A percentile compares a stretch with the other conserved stretches of the same genome.
These are phyloP conservation scores for Trinectes maculatus DNA, from an alignment of 2,113 vertebrate species.

Conservation along the genomic window DNA sequence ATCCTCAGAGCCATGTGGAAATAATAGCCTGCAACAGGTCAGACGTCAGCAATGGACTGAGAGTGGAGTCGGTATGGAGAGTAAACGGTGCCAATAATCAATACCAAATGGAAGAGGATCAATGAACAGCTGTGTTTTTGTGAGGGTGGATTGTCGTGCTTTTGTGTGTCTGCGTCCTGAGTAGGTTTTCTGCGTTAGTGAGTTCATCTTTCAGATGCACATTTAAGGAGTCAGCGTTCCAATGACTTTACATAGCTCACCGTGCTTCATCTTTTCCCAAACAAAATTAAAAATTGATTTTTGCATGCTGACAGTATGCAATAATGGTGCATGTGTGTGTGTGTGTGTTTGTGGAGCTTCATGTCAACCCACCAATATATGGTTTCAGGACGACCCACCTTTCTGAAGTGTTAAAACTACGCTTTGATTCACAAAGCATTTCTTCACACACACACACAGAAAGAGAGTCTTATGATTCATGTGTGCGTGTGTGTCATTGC, in stretches of 20 bases:
- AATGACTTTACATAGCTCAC: conserved; percentile 54
- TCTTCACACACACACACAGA: not conserved
- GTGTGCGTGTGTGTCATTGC: conserved; percentile 1
- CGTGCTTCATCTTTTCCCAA: conserved; percentile 50
- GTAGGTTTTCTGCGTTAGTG: not conserved
- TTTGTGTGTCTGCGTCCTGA: not conserved
- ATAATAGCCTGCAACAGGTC: conserved; percentile 52
- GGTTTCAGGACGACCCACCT: conserved; percentile 18
- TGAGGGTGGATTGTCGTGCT: conserved; percentile 22
- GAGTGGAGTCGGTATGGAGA: conserved; percentile 48
- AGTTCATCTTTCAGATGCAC: conserved; percentile 23
- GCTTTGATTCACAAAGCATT: not conserved
- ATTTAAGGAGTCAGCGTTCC: conserved; percentile 22
- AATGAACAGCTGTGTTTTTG: conserved; percentile 50
- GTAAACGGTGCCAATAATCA: conserved; percentile 55
- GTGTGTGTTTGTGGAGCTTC: not conserved
- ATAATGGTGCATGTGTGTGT: conserved; percentile 9
- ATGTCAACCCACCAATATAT: conserved; percentile 23
- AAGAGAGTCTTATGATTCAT: not conserved
- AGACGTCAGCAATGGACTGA: conserved; percentile 47
- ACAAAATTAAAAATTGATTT: conserved; percentile 77
- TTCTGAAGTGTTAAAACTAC: not conserved
- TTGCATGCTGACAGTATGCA: conserved; percentile 57
- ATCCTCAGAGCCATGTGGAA: conserved; percentile 37
- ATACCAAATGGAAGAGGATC: conserved; percentile 54